A percentile compares a stretch with the other conserved stretches of the same genome.
These are phyloP conservation scores for Rattus rattus DNA, from an alignment of 2,113 vertebrate species.

Conservation along the genomic window DNA sequence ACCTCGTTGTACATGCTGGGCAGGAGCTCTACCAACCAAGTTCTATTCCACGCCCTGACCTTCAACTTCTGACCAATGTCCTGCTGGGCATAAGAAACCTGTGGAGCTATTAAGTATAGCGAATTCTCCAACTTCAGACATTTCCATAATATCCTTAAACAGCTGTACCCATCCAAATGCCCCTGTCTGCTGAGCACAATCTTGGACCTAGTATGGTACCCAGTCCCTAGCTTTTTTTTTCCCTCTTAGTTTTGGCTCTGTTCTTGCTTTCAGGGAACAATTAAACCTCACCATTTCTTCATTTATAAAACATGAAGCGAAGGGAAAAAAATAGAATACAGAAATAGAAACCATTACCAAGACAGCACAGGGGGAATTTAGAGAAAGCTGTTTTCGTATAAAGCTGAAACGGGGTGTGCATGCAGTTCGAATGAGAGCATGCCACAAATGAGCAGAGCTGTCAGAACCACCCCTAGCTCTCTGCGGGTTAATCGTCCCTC, in stretches of 20 bases:
- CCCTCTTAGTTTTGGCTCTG: not conserved
- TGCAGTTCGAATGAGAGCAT: conserved; percentile 63
- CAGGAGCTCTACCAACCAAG: not conserved
- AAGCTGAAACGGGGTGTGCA: not conserved
- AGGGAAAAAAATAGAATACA: conserved; percentile 54
- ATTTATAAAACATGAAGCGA: conserved; percentile 73
- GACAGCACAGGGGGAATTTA: conserved; percentile 58
- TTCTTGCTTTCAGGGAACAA: conserved; percentile 61
- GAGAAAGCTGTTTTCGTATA: conserved; percentile 64
- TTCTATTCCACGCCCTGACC: not conserved
- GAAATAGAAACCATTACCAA: conserved; percentile 74
- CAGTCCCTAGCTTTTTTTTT: not conserved
- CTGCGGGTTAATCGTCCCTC: conserved; percentile 79
- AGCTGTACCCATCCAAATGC: not conserved
- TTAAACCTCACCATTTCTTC: conserved; percentile 63
- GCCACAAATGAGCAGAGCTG: conserved; percentile 73
- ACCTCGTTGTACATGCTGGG: not conserved
- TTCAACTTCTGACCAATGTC: not conserved
- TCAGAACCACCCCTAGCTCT: conserved; percentile 61
- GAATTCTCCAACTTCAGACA: not conserved
- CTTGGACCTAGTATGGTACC: not conserved
- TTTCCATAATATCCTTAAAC: not conserved
- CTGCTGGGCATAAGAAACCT: too few species aligned
- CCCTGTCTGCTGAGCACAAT: not conserved
- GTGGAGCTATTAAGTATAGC: not conserved